A percentile compares a stretch with the other conserved stretches of the same genome.
Evolutionary conservation across 2,888 invertebrate genomes (phyloP).

Genomic region (Seira musarum): DNA sequence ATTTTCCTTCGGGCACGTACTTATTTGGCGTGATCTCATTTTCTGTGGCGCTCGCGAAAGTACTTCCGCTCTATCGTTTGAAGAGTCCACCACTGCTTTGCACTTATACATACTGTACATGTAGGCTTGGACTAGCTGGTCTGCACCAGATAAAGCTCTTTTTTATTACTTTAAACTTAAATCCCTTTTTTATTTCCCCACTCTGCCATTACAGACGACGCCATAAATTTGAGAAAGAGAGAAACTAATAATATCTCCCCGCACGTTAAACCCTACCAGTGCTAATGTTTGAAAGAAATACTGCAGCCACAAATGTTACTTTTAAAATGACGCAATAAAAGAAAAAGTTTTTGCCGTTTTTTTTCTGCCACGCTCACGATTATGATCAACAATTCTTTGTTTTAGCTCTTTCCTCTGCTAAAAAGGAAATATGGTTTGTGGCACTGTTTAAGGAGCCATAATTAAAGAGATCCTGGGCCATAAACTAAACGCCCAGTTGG

Average conservation of each 20-base stretch:
- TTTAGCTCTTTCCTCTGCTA: not conserved
- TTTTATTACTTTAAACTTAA: slow-evolving; percentile 13
- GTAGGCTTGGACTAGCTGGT: not conserved
- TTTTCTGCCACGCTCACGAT: not conserved
- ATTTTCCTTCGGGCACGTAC: too few relatives aligned
- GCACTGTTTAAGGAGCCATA: not conserved
- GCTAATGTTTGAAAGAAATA: not conserved
- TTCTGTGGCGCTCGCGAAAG: not conserved
- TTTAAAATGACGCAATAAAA: slow-evolving; percentile 14
- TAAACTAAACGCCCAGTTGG: not conserved
- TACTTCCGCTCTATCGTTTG: too few relatives aligned
- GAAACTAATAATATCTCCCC: slow-evolving; percentile 7
- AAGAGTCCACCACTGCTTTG: too few relatives aligned
- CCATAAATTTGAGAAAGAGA: not conserved
- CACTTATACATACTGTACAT: not conserved
- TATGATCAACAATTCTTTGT: not conserved
- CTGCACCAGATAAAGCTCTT: not conserved
- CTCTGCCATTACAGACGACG: not conserved
- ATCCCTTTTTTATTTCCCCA: not conserved
- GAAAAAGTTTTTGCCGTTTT: not conserved
- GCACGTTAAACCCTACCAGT: not conserved
- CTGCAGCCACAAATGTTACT: not conserved
- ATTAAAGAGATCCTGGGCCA: slow-evolving; percentile 1
- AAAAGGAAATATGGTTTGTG: too few relatives aligned
- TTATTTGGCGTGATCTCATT: not conserved